Conservation (phyloP, 2,113 vertebrate genomes). For the Sinosuthora webbiana region DNA sequence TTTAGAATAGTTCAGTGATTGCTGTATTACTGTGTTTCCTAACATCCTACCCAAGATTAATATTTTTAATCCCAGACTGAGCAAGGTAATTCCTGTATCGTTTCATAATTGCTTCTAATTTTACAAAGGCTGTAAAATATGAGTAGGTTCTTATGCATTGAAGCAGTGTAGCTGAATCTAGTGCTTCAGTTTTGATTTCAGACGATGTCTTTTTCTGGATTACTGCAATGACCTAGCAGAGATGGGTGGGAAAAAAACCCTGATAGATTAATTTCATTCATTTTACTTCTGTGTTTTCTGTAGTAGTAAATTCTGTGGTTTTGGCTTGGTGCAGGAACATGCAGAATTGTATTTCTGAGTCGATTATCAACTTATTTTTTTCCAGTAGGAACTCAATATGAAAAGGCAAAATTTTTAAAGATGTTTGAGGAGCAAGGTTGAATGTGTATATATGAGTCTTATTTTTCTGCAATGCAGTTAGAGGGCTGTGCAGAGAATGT, state of each 20-base stretch:
- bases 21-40: neutral
- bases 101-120: conserved; percentile 17
- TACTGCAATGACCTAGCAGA: conserved; percentile 35
- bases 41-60: neutral
- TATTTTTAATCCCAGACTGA: neutral
- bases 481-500: conserved; percentile 62
- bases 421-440: conserved; percentile 49
- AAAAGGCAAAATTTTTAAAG: conserved; percentile 58
- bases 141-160: neutral
- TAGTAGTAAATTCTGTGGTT: conserved; percentile 24
- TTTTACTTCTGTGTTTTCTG: conserved; percentile 22
- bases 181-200: neutral
- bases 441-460: conserved; percentile 49
- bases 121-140: neutral
- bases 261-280: conserved; percentile 24
- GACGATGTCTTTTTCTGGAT: conserved; percentile 17
- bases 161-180: neutral
- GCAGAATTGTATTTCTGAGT: conserved; percentile 34
- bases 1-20: neutral
- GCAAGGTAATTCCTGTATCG: neutral
- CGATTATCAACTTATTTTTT: conserved; percentile 39
- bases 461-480: conserved; percentile 73
- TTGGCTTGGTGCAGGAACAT: neutral
- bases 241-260: neutral
- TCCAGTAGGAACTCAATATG: conserved; percentile 19